Evolutionary conservation across 2,113 vertebrate genomes (phyloP).

Genomic region (Petaurus breviceps): DNA sequence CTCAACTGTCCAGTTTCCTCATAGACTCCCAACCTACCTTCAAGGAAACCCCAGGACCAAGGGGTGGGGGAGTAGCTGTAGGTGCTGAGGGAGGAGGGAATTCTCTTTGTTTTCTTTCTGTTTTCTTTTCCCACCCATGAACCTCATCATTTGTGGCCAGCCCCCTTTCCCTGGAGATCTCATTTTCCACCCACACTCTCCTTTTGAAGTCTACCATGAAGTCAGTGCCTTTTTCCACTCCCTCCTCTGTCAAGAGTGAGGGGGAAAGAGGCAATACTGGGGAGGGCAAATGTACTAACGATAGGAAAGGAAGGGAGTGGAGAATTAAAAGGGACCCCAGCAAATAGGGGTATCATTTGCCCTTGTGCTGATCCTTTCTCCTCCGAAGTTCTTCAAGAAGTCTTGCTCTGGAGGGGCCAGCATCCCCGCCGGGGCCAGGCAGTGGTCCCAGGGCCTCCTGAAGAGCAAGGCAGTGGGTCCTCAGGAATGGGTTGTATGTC

Average conservation of each 20-base stretch:
- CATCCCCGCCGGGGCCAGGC: slow-evolving; percentile 84
- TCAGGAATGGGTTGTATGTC: slow-evolving; percentile 95
- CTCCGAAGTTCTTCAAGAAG: slow-evolving; percentile 92
- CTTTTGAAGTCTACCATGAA: not conserved
- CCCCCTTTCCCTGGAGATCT: not conserved
- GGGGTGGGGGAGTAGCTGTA: not conserved
- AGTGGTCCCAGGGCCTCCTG: slow-evolving; percentile 89
- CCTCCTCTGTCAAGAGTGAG: not conserved
- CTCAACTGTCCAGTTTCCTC: not conserved
- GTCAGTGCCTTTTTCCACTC: not conserved
- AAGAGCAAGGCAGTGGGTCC: slow-evolving; percentile 90
- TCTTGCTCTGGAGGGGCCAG: slow-evolving; percentile 88
- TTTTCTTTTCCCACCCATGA: not conserved
- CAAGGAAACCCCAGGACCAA: not conserved
- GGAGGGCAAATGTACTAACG: slow-evolving; percentile 15
- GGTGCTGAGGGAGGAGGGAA: not conserved
- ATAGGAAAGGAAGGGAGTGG: not conserved
- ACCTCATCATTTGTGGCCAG: not conserved
- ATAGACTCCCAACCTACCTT: not conserved
- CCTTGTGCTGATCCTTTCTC: slow-evolving; percentile 93
- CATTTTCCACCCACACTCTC: not conserved
- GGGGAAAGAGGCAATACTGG: not conserved
- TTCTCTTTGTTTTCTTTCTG: not conserved
- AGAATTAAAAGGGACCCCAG: not conserved
- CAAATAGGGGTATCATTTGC: slow-evolving; percentile 70